phyloP scores from a whole-genome alignment of 2,113 vertebrate genomes.

The Baryphthengus martii region DNA sequence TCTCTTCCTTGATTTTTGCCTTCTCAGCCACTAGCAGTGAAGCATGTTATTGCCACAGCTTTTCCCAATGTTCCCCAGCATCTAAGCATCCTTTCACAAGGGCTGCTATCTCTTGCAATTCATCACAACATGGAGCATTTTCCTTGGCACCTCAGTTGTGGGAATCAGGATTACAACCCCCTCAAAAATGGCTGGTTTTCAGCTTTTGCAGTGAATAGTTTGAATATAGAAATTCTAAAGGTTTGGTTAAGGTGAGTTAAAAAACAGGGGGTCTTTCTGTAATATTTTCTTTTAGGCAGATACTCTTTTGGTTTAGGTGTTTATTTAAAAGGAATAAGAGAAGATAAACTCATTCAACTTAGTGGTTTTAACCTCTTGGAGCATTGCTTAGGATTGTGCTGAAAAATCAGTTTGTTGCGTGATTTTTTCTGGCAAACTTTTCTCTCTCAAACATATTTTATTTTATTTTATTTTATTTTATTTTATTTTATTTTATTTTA shows the following conservation, averaged over 20 bases:
- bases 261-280: not conserved
- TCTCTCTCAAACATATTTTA: not conserved
- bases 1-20: not conserved
- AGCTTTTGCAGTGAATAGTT: not conserved
- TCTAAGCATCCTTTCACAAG: not conserved
- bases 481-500: no score
- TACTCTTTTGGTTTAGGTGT: not conserved
- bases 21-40: not conserved
- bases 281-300: not conserved
- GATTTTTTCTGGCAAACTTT: not conserved
- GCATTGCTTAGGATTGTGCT: not conserved
- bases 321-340: not conserved
- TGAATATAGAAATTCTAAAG: not conserved
- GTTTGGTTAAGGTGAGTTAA: not conserved
- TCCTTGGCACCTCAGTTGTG: not conserved
- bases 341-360: not conserved
- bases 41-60: accelerated
- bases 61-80: not conserved
- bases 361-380: not conserved
- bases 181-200: not conserved
- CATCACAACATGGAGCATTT: not conserved
- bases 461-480: no score
- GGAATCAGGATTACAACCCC: not conserved
- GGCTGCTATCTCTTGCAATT: not conserved
- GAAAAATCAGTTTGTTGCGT: not conserved